Percentiles rank a stretch among this genome's conserved stretches.
Evolutionary conservation across 2,888 invertebrate genomes (phyloP).

Genomic region (Dendrolimus pini): DNA sequence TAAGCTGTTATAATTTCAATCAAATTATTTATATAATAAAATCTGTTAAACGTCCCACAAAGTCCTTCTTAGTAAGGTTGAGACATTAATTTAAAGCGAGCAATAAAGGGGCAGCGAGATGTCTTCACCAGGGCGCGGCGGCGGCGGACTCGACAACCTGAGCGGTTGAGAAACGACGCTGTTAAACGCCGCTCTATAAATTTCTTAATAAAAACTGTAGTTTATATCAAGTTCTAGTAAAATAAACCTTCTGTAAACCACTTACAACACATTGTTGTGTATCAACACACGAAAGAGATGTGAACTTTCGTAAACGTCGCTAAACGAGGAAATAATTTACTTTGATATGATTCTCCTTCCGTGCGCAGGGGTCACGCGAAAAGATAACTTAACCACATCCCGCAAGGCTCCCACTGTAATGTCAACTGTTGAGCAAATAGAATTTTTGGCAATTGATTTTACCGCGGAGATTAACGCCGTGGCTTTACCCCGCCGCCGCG

Average conservation of each 20-base stretch:
- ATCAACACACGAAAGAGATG: constrained; percentile 34
- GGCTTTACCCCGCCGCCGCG: constrained; percentile 48
- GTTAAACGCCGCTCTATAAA: constrained; percentile 64
- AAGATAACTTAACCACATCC: constrained; percentile 37
- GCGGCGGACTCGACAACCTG: constrained; percentile 21
- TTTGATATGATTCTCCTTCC: constrained; percentile 62
- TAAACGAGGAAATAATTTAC: constrained; percentile 68
- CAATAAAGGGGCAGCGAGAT: constrained; percentile 69
- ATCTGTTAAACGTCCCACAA: constrained; percentile 61
- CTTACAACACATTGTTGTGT: constrained; percentile 32
- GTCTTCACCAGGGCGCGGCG: constrained; percentile 45
- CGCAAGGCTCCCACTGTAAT: constrained; percentile 34
- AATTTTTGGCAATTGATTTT: constrained; percentile 72
- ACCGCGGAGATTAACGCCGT: constrained; percentile 62
- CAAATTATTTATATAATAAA: constrained; percentile 15
- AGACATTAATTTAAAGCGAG: constrained; percentile 73
- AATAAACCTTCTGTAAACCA: constrained; percentile 42
- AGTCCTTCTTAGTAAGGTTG: constrained; percentile 58
- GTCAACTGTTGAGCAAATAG: constrained; percentile 38
- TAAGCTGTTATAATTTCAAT: too few relatives aligned
- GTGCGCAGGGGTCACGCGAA: constrained; percentile 29
- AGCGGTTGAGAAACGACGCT: constrained; percentile 36
- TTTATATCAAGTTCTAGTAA: constrained; percentile 28
- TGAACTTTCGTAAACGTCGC: constrained; percentile 54
- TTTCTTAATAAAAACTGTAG: constrained; percentile 60